These are phyloP conservation scores for Odocoileus hemionus DNA, from an alignment of 2,113 vertebrate genomes.

Conservation along the genomic window DNA sequence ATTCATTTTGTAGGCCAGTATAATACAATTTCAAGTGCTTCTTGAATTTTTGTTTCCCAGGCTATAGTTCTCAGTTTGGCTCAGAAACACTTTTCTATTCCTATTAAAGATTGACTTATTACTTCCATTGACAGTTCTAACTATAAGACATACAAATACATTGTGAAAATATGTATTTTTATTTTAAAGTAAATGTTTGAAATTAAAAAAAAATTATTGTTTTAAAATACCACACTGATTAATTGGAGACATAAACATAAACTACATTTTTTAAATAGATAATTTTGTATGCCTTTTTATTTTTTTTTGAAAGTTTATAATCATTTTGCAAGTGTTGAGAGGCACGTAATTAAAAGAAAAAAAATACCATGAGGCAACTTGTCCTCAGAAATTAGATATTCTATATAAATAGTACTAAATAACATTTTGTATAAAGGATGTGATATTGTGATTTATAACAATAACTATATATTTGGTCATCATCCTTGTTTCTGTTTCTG, in stretches of 20 bases:
- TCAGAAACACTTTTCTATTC: background rate
- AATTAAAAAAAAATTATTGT: background rate
- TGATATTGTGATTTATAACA: background rate
- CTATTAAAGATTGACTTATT: background rate
- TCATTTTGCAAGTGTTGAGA: background rate
- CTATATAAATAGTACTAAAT: background rate
- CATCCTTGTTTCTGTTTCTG: too few relatives aligned
- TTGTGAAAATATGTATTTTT: background rate
- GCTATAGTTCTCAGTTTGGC: background rate
- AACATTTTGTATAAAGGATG: background rate
- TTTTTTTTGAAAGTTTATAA: background rate
- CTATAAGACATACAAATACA: background rate
- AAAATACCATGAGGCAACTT: background rate
- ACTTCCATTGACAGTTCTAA: background rate
- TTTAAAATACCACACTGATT: background rate
- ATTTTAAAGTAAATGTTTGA: background rate
- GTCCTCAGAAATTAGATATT: background rate
- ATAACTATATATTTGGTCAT: background rate
- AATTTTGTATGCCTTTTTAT: background rate
- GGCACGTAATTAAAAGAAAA: background rate
- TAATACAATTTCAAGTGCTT: background rate
- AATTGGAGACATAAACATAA: background rate
- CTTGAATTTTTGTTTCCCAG: background rate
- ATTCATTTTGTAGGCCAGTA: background rate
- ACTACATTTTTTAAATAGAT: background rate